Evolutionary conservation across 2,888 invertebrate genomes (phyloP).

Genomic region (Hoplodrina ambigua): DNA sequence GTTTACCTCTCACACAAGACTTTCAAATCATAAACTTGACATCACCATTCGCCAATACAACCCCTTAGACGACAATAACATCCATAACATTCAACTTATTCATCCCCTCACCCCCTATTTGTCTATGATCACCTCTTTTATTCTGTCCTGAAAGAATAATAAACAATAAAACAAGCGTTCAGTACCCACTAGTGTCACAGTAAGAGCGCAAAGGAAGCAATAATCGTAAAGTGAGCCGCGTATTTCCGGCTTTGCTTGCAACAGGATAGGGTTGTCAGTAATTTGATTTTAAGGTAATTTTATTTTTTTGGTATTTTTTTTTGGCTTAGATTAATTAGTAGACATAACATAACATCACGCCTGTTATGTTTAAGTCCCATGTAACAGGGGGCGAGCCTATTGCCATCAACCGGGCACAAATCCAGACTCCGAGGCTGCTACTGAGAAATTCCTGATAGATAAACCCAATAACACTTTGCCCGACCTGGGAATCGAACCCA

Average conservation of each 20-base stretch:
- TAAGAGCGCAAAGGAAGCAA: constrained; percentile 79
- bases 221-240: constrained; percentile 83
- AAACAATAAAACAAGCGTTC: constrained; percentile 75
- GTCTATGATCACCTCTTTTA: constrained; percentile 64
- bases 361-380: too few relatives aligned
- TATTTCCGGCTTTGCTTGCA: constrained; percentile 77
- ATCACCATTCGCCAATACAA: constrained; percentile 1
- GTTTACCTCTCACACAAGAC: too few relatives aligned
- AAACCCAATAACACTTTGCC: too few relatives aligned
- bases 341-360: too few relatives aligned
- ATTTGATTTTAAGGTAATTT: too few relatives aligned
- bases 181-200: constrained; percentile 70
- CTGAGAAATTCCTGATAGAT: too few relatives aligned
- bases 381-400: too few relatives aligned
- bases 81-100: constrained; percentile 33
- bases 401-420: too few relatives aligned
- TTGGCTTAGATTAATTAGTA: neutral
- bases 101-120: constrained; percentile 59
- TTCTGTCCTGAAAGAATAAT: constrained; percentile 69
- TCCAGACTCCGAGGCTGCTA: too few relatives aligned
- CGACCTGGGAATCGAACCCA: too few relatives aligned
- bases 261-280: constrained; percentile 50
- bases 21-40: neutral
- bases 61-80: constrained; percentile 5
- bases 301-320: neutral